Evolutionary conservation across 2,888 invertebrate species (phyloP).

Genomic region (Drosophila sordidapex): DNA sequence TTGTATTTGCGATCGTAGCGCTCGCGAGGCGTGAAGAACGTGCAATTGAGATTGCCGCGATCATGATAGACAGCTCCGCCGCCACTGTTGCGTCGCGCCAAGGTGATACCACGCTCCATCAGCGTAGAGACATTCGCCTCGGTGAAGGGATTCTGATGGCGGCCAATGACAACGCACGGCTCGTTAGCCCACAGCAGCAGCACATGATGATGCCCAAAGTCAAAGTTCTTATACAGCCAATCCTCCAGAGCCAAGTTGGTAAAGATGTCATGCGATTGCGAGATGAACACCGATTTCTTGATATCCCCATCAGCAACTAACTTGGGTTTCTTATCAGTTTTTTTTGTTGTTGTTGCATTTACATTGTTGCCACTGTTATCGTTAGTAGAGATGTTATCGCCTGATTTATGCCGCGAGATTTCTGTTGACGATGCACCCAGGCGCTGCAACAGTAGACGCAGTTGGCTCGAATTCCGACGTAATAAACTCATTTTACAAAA

Average conservation of each 20-base stretch:
- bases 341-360: slow-evolving; percentile 78
- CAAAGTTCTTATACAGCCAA: slow-evolving; percentile 96
- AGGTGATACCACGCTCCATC: slow-evolving; percentile 88
- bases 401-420: slow-evolving; percentile 60
- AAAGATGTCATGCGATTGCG: slow-evolving; percentile 95
- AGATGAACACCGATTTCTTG: slow-evolving; percentile 95
- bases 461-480: slow-evolving; percentile 72
- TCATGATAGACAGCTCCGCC: slow-evolving; percentile 99
- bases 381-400: slow-evolving; percentile 17
- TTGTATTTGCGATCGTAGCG: slow-evolving; percentile 95
- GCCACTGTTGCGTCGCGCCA: slow-evolving; percentile 97
- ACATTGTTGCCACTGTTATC: slow-evolving; percentile 41
- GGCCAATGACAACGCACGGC: slow-evolving; percentile 97
- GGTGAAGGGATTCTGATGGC: slow-evolving; percentile 98
- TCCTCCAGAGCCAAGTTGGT: slow-evolving; percentile 98
- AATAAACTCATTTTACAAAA: slow-evolving; percentile 58
- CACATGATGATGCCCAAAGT: slow-evolving; percentile 93
- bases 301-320: slow-evolving; percentile 86
- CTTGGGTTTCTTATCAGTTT: slow-evolving; percentile 18
- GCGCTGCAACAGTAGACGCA: slow-evolving; percentile 65
- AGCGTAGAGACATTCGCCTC: slow-evolving; percentile 93
- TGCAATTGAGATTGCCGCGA: slow-evolving; percentile 95
- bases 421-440: slow-evolving; percentile 49
- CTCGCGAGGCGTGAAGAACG: slow-evolving; percentile 94
- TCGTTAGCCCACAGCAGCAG: slow-evolving; percentile 96